Conservation (phyloP, 2,888 invertebrate species). For the Gisinianus flammeolus region DNA sequence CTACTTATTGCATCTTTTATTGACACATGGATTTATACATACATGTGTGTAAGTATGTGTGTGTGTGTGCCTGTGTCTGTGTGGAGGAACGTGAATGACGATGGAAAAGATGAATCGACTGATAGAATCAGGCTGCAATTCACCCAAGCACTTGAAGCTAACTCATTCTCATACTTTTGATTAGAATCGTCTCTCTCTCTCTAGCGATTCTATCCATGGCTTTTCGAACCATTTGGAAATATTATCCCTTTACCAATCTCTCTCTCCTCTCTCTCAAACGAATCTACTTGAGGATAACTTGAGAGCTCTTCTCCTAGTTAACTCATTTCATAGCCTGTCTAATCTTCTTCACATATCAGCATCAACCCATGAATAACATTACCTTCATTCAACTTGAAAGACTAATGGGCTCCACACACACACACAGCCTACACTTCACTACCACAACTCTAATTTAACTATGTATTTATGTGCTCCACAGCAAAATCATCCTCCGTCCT, state of each 20-base stretch:
- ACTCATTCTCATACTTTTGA: slow-evolving; percentile 33
- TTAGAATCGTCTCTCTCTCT: slow-evolving; percentile 29
- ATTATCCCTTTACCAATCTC: slow-evolving; percentile 30
- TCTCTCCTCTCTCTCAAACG: slow-evolving; percentile 15
- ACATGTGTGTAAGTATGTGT: neutral
- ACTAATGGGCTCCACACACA: slow-evolving; percentile 12
- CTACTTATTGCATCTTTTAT: neutral
- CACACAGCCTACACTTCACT: neutral
- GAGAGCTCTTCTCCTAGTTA: slow-evolving; percentile 39
- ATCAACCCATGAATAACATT: slow-evolving; percentile 37
- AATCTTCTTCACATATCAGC: slow-evolving; percentile 34
- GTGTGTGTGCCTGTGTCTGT: neutral
- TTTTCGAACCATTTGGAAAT: slow-evolving; percentile 35
- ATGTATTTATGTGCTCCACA: neutral
- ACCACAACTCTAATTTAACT: slow-evolving; percentile 15
- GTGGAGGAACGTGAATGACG: slow-evolving; percentile 12
- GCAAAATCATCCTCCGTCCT: neutral
- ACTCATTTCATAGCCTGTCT: slow-evolving; percentile 39
- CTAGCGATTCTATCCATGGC: slow-evolving; percentile 29
- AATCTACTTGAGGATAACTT: slow-evolving; percentile 20
- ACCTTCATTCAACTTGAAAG: slow-evolving; percentile 8
- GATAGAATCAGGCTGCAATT: slow-evolving; percentile 36
- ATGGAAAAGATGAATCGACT: slow-evolving; percentile 34
- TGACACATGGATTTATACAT: neutral
- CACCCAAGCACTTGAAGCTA: slow-evolving; percentile 32